Percentiles rank a stretch among this genome's conserved stretches.
Conservation (phyloP, 1,140 invertebrate species). For the Zophobas atratus region DNA sequence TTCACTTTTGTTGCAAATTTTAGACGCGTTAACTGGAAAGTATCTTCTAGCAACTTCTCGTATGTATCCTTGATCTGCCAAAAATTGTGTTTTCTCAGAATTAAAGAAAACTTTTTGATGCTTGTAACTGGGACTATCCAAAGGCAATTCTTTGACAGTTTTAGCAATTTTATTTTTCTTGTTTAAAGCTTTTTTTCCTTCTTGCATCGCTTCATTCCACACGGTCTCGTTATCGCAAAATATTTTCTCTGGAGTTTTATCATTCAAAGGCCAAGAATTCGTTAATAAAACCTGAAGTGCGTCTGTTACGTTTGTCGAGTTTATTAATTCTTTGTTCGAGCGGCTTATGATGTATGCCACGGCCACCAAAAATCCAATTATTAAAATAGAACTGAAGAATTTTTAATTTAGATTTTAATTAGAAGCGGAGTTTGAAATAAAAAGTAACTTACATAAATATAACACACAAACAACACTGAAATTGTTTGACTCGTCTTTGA, state of each 20-base stretch:
- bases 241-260: conserved; percentile 44
- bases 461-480: conserved; percentile 80
- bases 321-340: conserved; percentile 1
- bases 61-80: conserved; percentile 76
- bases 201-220: conserved; percentile 68
- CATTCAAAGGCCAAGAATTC: conserved; percentile 53
- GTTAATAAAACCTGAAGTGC: conserved; percentile 31
- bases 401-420: conserved; percentile 34
- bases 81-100: conserved; percentile 70
- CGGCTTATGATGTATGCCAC: conserved; percentile 3
- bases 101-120: conserved; percentile 80
- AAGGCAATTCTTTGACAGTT: conserved; percentile 62
- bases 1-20: conserved; percentile 47
- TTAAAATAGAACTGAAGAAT: conserved; percentile 14
- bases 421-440: conserved; percentile 12
- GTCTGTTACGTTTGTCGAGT: conserved; percentile 44
- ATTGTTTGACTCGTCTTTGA: conserved; percentile 74
- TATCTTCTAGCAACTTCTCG: conserved; percentile 77
- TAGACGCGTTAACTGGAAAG: conserved; percentile 66
- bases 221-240: conserved; percentile 60
- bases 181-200: conserved; percentile 73
- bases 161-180: conserved; percentile 72
- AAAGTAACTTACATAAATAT: conserved; percentile 75
- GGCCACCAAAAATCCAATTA: not conserved
- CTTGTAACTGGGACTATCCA: conserved; percentile 76